Conservation (phyloP, 53 echinoderm and acorn worm species). For the Zoroaster sp. region DNA sequence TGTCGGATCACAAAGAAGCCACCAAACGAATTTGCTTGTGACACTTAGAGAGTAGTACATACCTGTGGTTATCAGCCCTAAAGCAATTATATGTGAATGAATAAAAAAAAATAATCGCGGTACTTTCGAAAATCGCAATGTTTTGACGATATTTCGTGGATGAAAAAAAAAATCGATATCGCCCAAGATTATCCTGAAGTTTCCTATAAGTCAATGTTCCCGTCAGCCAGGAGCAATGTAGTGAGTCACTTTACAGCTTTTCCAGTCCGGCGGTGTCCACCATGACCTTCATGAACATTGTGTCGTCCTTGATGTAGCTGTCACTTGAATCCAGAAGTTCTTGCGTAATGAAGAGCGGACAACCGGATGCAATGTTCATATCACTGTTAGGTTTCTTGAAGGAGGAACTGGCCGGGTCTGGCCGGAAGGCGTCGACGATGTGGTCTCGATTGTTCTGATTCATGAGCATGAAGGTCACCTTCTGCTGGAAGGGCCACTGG, state of each 20-base stretch:
- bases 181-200: too few relatives aligned
- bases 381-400: conserved; percentile 75
- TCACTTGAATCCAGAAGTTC: not conserved
- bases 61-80: too few relatives aligned
- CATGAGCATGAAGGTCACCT: conserved; percentile 65
- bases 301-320: conserved; percentile 54
- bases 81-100: too few relatives aligned
- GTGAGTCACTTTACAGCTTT: not conserved
- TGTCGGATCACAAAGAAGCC: too few relatives aligned
- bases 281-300: conserved; percentile 50
- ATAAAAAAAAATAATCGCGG: too few relatives aligned
- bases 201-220: too few relatives aligned
- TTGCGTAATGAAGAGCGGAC: conserved; percentile 66
- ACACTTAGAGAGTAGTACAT: too few relatives aligned
- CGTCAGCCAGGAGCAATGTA: not conserved
- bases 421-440: conserved; percentile 82
- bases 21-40: too few relatives aligned
- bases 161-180: not conserved
- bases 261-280: conserved; percentile 40
- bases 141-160: too few relatives aligned
- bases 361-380: conserved; percentile 86
- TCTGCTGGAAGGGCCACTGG: conserved; percentile 62
- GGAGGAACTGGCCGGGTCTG: conserved; percentile 78
- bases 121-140: too few relatives aligned
- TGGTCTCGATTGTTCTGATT: conserved; percentile 59